Evolutionary conservation across 53 echinoderm and acorn worm species (phyloP).

Genomic region (Paelopatides confundens): DNA sequence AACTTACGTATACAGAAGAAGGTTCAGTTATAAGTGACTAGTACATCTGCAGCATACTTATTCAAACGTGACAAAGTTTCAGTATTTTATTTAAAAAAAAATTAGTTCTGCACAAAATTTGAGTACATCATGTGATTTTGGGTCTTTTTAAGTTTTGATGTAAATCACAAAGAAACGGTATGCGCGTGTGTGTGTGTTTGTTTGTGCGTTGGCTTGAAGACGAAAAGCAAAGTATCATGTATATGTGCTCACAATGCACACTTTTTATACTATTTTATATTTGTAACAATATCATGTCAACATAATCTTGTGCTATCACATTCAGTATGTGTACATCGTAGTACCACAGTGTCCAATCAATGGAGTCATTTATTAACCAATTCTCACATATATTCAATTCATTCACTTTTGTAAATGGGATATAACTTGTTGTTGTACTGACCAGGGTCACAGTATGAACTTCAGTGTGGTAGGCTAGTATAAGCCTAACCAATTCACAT

Average conservation of each 20-base stretch:
- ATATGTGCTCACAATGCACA: neutral
- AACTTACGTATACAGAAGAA: no score
- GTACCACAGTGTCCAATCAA: neutral
- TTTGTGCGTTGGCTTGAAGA: neutral
- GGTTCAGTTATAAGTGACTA: no score
- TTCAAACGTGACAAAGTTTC: no score
- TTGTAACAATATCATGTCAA: neutral
- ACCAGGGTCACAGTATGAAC: no score
- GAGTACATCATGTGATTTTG: neutral
- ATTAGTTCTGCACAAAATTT: neutral
- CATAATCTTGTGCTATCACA: neutral
- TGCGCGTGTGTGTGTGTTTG: neutral
- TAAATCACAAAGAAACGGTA: neutral
- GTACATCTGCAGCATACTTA: no score
- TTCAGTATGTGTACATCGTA: neutral
- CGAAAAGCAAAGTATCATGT: neutral
- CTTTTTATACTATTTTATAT: constrained; percentile 1
- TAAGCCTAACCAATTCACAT: neutral
- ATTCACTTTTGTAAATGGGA: neutral
- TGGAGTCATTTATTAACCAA: neutral
- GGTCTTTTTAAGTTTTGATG: neutral
- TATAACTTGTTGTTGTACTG: neutral
- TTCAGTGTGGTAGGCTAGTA: no score
- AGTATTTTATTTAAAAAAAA: no score
- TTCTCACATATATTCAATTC: neutral